These are phyloP conservation scores for Dolichotis patagonum DNA, from an alignment of 2,113 vertebrate species.

Conservation along the genomic window DNA sequence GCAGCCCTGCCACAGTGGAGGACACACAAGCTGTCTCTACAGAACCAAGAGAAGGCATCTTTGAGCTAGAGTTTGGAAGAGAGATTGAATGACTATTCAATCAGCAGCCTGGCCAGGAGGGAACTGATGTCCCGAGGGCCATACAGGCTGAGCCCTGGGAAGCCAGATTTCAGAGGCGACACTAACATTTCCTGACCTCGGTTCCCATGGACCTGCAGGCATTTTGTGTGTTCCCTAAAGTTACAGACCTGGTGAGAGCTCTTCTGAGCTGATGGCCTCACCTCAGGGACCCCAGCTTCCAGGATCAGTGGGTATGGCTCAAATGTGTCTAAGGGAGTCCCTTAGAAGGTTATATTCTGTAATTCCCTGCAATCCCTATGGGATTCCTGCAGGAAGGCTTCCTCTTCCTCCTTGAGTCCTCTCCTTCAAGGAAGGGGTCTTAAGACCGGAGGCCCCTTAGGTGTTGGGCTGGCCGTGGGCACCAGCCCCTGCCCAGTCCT, in stretches of 20 bases:
- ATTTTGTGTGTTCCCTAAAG: background rate
- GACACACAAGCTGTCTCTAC: background rate
- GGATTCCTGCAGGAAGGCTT: background rate
- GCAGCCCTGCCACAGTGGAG: background rate
- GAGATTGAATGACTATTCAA: background rate
- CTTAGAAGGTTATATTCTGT: background rate
- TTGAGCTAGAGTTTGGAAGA: background rate
- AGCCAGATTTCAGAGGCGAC: background rate
- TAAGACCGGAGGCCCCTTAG: background rate
- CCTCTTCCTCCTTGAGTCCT: background rate
- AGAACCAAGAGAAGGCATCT: background rate
- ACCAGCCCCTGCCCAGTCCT: background rate
- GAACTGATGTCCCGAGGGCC: background rate
- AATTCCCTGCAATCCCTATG: background rate
- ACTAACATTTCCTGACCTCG: background rate
- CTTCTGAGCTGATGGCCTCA: background rate
- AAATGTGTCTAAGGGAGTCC: background rate
- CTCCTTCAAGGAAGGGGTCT: background rate
- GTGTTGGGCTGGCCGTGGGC: background rate
- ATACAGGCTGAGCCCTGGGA: background rate
- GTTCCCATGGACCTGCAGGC: background rate
- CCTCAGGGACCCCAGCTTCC: background rate
- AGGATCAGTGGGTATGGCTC: background rate
- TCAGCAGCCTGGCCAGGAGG: background rate
- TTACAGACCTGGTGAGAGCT: no score